Evolutionary conservation across 2,113 vertebrate genomes (phyloP), one percentile per base, ranked within the genome.

Genomic region (Equus przewalskii): DNA sequence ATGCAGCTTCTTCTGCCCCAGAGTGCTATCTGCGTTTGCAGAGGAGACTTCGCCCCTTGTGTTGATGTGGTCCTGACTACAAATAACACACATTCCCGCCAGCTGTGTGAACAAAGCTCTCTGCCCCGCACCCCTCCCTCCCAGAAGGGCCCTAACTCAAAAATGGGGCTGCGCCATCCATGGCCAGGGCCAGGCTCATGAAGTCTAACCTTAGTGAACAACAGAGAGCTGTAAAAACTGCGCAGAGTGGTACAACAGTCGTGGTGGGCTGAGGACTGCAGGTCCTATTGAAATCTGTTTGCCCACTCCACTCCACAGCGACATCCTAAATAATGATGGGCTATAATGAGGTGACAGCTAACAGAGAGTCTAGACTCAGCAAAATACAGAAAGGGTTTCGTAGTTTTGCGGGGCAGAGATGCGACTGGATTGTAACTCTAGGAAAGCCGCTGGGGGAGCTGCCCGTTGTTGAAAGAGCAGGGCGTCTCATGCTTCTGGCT

Each of bases 161-260:
- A 92, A 92, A 92, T 36, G 56, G 90, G 33, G 90, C 89, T 88
- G 92, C 33, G 0, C 81, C 30, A 0, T 92, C 70, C 81, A 88
- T 93, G 91, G 28, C 96, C 0, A 14, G 76, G 33, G 58, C 83
- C 18, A 62, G 96, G 82, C 60, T 79, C 10, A 49, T 96, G 65
- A 93, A 98, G 97, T 97, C 72, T 96, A 70, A 95, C 60, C 67
- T n/a, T 83, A 97, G 76, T 89, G 96, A 96, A 96, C 86, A 95
- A 62, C 83, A 91, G 95, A 97, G 96, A 95, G 81, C 93, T 97
- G 80, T 94, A 96, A 97, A 98, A 97, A 56, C 51, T 90, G 92
- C 94, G 21, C 70, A 76, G 78, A 98, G 81, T 88, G 97, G 94
- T 90, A n/a, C 92, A 97, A 26, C 69, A 72, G 67, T 96, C 33